Evolutionary conservation across 2,797 vertebrate genomes (phyloP).

Genomic region (Bradypodion pumilum): DNA sequence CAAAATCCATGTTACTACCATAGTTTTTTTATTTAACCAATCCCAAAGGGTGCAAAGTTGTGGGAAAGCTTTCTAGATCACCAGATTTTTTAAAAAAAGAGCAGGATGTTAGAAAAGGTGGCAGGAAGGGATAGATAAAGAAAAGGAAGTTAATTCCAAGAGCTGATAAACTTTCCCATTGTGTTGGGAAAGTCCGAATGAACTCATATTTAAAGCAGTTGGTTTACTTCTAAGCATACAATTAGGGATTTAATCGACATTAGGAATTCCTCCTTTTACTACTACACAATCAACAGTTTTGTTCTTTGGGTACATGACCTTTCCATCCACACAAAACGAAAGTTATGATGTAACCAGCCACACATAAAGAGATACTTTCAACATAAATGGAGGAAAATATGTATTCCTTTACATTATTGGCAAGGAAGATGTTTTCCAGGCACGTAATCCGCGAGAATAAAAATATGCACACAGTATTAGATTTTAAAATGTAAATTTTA

Average conservation of each 20-base stretch:
- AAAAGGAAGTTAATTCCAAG: neutral
- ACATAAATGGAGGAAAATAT: neutral
- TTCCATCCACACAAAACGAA: slow-evolving; percentile 32
- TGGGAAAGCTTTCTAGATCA: neutral
- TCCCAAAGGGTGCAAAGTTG: neutral
- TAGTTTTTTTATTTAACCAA: neutral
- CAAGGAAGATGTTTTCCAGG: neutral
- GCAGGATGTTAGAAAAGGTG: neutral
- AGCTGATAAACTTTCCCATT: neutral
- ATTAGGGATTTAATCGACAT: slow-evolving; percentile 37
- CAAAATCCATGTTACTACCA: neutral
- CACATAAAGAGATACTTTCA: slow-evolving; percentile 13
- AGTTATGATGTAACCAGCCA: slow-evolving; percentile 13
- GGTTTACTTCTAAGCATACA: neutral
- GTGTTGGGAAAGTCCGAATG: neutral
- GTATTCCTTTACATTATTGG: slow-evolving; percentile 22
- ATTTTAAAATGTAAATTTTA: neutral
- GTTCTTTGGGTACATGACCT: slow-evolving; percentile 18
- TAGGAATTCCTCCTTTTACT: slow-evolving; percentile 32
- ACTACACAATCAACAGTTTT: slow-evolving; percentile 47
- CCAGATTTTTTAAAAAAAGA: neutral
- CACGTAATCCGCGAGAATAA: neutral
- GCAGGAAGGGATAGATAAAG: too few species aligned
- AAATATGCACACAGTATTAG: neutral
- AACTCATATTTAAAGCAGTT: neutral